A percentile compares a stretch with the other conserved stretches of the same genome.
Conservation (phyloP, 2,888 invertebrate genomes). For the Aplocera efformata region DNA sequence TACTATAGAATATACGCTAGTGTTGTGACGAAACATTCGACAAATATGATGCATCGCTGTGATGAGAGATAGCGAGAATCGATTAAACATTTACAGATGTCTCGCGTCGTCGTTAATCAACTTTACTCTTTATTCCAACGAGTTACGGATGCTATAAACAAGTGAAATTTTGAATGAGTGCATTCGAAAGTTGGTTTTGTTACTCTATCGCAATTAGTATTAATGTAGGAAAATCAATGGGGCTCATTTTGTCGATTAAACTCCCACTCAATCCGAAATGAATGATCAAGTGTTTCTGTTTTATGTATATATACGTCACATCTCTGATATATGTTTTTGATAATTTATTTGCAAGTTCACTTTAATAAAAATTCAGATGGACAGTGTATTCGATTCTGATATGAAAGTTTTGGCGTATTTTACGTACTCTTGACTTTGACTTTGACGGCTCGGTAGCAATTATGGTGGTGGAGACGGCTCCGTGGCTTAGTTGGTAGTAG, state of each 20-base stretch:
- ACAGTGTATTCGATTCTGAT: too few relatives aligned
- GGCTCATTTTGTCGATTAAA: conserved; percentile 68
- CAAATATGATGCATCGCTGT: conserved; percentile 75
- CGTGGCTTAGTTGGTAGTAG: too few relatives aligned
- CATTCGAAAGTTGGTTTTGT: conserved; percentile 13
- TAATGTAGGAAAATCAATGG: conserved; percentile 71
- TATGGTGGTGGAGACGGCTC: too few relatives aligned
- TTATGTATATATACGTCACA: conserved; percentile 34
- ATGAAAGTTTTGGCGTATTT: too few relatives aligned
- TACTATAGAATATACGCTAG: conserved; percentile 49
- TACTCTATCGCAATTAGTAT: conserved; percentile 62
- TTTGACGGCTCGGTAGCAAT: too few relatives aligned
- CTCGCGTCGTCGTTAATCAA: conserved; percentile 22
- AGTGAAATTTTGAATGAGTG: conserved; percentile 5
- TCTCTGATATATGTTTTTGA: conserved; percentile 36
- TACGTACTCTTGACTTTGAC: too few relatives aligned
- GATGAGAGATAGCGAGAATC: conserved; percentile 59
- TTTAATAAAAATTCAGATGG: neutral
- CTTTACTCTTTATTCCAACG: conserved; percentile 20
- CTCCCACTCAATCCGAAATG: conserved; percentile 55
- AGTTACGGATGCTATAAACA: conserved; percentile 20
- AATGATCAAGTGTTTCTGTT: conserved; percentile 49
- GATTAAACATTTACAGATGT: conserved; percentile 33
- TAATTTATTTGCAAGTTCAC: conserved; percentile 1
- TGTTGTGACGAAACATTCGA: conserved; percentile 62